Base-by-base conservation (phyloP, 2,888 invertebrate genomes). In the Acleris cristana region DNA sequence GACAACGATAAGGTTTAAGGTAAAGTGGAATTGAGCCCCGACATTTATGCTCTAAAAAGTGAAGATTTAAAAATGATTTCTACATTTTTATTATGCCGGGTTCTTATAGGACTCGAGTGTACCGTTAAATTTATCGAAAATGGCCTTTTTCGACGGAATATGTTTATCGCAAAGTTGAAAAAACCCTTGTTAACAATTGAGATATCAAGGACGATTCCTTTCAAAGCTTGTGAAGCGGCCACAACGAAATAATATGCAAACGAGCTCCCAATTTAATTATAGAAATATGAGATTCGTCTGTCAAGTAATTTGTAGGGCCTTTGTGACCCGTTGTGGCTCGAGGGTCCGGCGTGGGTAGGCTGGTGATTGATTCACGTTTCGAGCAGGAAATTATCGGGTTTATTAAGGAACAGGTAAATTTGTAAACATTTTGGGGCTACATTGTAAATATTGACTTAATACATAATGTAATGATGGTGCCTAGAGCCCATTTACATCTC, bases 221-320 rank as follows among this genome's bases (percentile, higher is more conserved):
- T 45, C 34, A 34, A 10, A 34, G 34, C 34, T 10, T 10, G 34
- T 34, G 34, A 5, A 16, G n/a, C 16, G 56, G 16, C 21, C 56
- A 56, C 44, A 44, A 56, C 56, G 40, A 56, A 56, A 56, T 34
- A 40, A 56, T 56, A 56, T 56, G 56, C 56, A 56, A 56, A 55
- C 8, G 21, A 56, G 44, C 19, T 49, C 5, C 21, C 56, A 30
- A 18, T 40, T 21, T 44, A 56, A 40, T 56, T 56, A 56, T 44
- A 44, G 18, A 56, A 40, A 40, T 56, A 44, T 21, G 18, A 56
- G 44, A 56, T 40, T 14, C 56, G 19, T 56, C 21, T 21, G 56
- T 56, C 56, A 40, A 56, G 56, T 44, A 56, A 56, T 56, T 55
- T 40, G 56, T 44, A 21, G 56, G 56, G 8, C 56, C 56, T 44